Conservation (phyloP, 64 coral and sea anemone genomes). For the Astreopora myriophthalma region DNA sequence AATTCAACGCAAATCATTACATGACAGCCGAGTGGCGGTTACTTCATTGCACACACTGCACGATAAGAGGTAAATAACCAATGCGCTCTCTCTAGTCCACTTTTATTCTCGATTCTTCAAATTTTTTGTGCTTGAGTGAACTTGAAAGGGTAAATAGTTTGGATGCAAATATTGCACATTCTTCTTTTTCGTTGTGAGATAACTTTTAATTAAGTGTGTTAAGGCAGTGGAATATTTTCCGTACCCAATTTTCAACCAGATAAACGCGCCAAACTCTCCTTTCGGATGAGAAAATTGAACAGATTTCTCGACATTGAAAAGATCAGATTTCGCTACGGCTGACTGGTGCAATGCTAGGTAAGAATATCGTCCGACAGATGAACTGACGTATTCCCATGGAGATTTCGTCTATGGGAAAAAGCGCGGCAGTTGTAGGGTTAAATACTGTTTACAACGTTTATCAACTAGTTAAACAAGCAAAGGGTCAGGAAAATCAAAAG, state of each 20-base stretch:
- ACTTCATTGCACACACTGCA: neutral
- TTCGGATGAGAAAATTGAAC: no score
- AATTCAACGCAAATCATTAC: no score
- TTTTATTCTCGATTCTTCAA: neutral
- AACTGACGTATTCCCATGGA: neutral
- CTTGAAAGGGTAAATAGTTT: neutral
- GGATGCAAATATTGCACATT: neutral
- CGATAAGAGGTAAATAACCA: neutral
- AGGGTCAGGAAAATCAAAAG: neutral
- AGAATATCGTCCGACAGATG: neutral
- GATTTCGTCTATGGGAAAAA: neutral
- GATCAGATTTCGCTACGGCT: neutral
- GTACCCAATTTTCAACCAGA: no score
- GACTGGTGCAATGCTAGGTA: neutral
- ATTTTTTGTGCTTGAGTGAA: constrained; percentile 7
- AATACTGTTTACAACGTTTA: neutral
- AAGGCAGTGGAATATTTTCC: no score
- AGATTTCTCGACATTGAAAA: no score
- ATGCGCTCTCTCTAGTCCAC: neutral
- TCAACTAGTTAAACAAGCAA: neutral
- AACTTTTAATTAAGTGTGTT: no score
- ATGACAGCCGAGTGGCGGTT: neutral
- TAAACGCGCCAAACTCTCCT: no score
- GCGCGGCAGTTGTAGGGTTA: neutral
- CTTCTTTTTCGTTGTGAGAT: neutral